Percentiles rank a stretch among this genome's conserved stretches.
phyloP scores from a whole-genome alignment of 1,140 invertebrate genomes.

The Sminthurinus signatus region DNA sequence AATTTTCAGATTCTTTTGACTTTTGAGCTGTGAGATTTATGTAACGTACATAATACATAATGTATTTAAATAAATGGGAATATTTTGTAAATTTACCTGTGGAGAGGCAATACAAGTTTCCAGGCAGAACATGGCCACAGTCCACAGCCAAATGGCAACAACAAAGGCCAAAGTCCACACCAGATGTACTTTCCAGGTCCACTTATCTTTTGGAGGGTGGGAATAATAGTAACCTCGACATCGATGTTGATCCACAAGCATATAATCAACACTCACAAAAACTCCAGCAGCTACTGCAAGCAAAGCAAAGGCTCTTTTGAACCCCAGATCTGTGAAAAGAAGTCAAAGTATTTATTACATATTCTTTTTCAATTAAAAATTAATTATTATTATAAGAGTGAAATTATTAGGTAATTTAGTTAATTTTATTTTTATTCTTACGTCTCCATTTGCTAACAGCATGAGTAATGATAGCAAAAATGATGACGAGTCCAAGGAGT shows the following conservation, averaged over 20 bases:
- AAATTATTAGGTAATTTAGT: too few species aligned
- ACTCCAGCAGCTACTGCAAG: slow-evolving; percentile 41
- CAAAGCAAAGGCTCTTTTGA: slow-evolving; percentile 28
- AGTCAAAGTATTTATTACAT: not conserved
- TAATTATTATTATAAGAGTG: not conserved
- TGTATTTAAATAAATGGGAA: too few species aligned
- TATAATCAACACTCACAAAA: slow-evolving; percentile 57
- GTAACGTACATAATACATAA: too few species aligned
- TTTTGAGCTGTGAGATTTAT: too few species aligned
- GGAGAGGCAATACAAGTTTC: slow-evolving; percentile 27
- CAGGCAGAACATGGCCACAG: slow-evolving; percentile 34
- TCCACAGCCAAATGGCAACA: slow-evolving; percentile 40
- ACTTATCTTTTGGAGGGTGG: slow-evolving; percentile 35
- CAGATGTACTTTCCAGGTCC: slow-evolving; percentile 51
- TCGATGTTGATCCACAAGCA: slow-evolving; percentile 56
- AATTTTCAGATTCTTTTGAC: too few species aligned
- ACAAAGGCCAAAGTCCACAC: slow-evolving; percentile 55
- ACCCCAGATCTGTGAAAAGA: slow-evolving; percentile 25
- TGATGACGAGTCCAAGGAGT: slow-evolving; percentile 53
- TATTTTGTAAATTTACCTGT: slow-evolving; percentile 16
- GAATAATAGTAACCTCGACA: slow-evolving; percentile 50
- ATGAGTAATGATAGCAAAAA: slow-evolving; percentile 55
- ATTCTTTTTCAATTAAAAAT: not conserved
- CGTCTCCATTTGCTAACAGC: slow-evolving; percentile 57
- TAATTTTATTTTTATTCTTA: too few species aligned